These are phyloP conservation scores for Falcunculus frontatus DNA, from an alignment of 2,113 vertebrate species.

Conservation along the genomic window DNA sequence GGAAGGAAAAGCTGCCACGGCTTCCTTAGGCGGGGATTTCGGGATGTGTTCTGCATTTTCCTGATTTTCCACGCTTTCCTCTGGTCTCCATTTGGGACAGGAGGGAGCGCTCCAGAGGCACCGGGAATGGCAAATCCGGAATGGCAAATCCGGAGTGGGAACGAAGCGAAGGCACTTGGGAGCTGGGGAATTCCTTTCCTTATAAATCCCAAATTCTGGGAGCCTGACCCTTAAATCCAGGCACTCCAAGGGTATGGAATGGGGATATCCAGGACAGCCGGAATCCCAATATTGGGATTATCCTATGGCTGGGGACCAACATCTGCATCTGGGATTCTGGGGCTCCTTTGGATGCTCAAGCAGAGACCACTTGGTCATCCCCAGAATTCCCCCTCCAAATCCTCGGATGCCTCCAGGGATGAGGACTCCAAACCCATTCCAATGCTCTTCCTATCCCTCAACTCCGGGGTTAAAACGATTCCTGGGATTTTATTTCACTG, in stretches of 20 bases:
- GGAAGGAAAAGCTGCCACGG: conserved; percentile 68
- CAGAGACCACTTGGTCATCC: background rate
- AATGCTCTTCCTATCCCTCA: accelerated
- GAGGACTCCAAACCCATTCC: background rate
- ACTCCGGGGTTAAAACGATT: background rate
- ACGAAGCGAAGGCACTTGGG: background rate
- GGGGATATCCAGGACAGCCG: accelerated
- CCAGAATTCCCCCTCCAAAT: background rate
- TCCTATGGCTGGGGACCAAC: accelerated
- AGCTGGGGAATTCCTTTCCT: background rate
- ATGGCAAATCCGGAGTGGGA: background rate
- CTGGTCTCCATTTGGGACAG: conserved; percentile 63
- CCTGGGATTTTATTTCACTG: background rate
- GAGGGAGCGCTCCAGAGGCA: background rate
- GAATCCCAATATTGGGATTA: accelerated
- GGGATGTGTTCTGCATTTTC: conserved; percentile 75
- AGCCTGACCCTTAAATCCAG: background rate
- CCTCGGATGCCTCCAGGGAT: background rate
- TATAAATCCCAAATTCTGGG: background rate
- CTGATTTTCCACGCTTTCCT: conserved; percentile 75
- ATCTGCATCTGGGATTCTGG: background rate
- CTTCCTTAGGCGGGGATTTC: conserved; percentile 69
- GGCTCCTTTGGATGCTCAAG: background rate
- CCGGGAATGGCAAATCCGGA: background rate
- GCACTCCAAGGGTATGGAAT: background rate